Evolutionary conservation across 2,113 vertebrate genomes (phyloP), one percentile per base, ranked within the genome.

Genomic region (Alexandromys fortis): DNA sequence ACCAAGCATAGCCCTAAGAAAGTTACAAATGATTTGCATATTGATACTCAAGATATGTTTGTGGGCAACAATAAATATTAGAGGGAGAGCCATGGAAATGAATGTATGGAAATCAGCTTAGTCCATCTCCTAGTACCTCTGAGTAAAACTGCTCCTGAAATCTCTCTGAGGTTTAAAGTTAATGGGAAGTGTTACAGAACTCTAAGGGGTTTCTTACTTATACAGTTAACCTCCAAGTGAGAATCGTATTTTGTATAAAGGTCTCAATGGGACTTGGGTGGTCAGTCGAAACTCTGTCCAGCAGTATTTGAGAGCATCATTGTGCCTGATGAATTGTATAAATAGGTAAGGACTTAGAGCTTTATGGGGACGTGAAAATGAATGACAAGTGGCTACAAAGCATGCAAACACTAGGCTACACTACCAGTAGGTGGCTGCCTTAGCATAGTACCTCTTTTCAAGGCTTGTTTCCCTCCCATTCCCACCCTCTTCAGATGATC

Each of bases 361-460:
- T 45, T 93, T 93, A 85, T 30, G 28, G 28, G 21, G 76, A 96
- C 35, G 17, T 77, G n/a, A 61, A 96, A 94, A 55, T 70, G 28
- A 89, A 89, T 72, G 38, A 63, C 5, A 89, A 19, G 3, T 86
- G 26, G 12, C 52, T 86, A n/a, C 89, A 94, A 89, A 78, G 38
- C 89, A 93, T 81, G 49, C 49, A 95, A 89, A 93, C 75, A 26
- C 8, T 91, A 85, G 13, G 68, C 17, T 77, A 72, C 0, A 24
- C 9, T 55, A 42, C 52, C 90, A 73, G 47, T 45, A 86, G 22
- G 5, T 28, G 13, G 38, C 11, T 67, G 52, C 13, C 35, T 79
- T 76, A 28, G 26, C 49, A 94, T 92, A 68, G 13, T 91, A 86
- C 2, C 19, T 89, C 52, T 65, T 95, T 92, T 45, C 21, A 68